Evolutionary conservation across 2,888 invertebrate genomes (phyloP), one percentile per base, ranked within the genome.

Genomic region (Mellilla xanthometata): DNA sequence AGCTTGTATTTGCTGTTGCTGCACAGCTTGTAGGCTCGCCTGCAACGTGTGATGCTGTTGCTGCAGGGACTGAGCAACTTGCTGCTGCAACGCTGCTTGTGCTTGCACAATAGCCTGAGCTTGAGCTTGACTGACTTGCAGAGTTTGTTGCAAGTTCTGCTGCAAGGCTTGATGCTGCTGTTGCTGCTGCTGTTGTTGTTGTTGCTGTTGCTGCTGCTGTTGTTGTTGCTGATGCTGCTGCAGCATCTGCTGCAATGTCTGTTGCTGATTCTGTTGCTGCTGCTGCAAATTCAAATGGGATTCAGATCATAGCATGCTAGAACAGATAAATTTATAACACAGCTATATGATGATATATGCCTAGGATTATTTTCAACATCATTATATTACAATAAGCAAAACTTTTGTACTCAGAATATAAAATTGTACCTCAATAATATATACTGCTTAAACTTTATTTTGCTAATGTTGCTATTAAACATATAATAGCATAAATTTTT

Each of bases 1-100:
- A 58, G 86, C 89, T 62, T 89, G 89, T 34, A 89, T 87, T 56
- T 89, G 87, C 59, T 87, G 88, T 60, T 88, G 89, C 46, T 87
- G 87, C 1, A 85, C 87, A 3, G 81, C 87, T 62, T 88, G 88
- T 46, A 89, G 65, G 58, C 86, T 87, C 36, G 88, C 88, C 58
- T 88, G 88, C 71, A 89, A 60, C 26, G 76, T 75, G 52, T 86
- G 89, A 47, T 86, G 86, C 49, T 88, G 88, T 53, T 87, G 88
- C 60, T 91, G 89, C 65, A 88, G 55, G 2, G 81, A 68, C 56
- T 89, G 85, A 2, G 83, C 86, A 13, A 87, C 88, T 64, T 87
- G 88, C 23, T 90, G 90, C 56, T 88, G 88, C 49, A 88, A 54
- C 3, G 76, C 86, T 7, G 83, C 87, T 49, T 88, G 87, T 8